Evolutionary conservation across 2,888 invertebrate species (phyloP), one percentile per base, ranked within the genome.

Genomic region (Ichneumoninae sp.): DNA sequence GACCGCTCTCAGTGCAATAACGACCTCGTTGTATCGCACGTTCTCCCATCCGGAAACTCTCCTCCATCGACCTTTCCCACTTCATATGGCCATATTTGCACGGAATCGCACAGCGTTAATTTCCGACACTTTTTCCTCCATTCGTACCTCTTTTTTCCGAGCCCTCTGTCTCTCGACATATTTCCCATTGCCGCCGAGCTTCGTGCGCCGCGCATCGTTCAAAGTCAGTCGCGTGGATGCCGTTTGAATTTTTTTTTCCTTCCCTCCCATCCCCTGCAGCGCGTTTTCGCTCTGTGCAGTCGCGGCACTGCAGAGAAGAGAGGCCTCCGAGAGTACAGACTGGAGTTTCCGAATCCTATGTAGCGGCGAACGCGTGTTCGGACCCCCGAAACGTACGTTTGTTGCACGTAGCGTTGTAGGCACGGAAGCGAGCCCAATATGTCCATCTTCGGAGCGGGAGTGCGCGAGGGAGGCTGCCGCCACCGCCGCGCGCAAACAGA

Each of bases 381-480:
- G 81, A 65, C n/a, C 70, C 74, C 74, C 69, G 50, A 81, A 84
- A 84, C 70, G 75, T 81, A 60, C 75, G 71, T 79, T 33, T 66
- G 75, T 75, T 85, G 70, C 26, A 60, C 66, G 71, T 47, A 26
- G 40, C 73, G 52, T 52, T 36, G 13, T 16, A n/a, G 26, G 16
- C 8, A 47, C 47, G 73, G 74, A 68, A 77, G 76, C 65, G 71
- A 89, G 88, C 89, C 89, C 92, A 91, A 93, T 92, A 92, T 92
- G 93, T 93, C 93, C 93, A 93, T 93, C 93, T 93, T 93, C 89
- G 89, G 89, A 87, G 88, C 89, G 89, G 87, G 89, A 89, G 87
- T 85, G 89, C 85, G 89, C 83, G 85, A 87, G 81, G 60, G 78
- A 73, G 74, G 65, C 83, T 75, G 82, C 81, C 73, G 80, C 71